Conservation (phyloP, 2,113 vertebrate genomes). For the Mixornis gularis region DNA sequence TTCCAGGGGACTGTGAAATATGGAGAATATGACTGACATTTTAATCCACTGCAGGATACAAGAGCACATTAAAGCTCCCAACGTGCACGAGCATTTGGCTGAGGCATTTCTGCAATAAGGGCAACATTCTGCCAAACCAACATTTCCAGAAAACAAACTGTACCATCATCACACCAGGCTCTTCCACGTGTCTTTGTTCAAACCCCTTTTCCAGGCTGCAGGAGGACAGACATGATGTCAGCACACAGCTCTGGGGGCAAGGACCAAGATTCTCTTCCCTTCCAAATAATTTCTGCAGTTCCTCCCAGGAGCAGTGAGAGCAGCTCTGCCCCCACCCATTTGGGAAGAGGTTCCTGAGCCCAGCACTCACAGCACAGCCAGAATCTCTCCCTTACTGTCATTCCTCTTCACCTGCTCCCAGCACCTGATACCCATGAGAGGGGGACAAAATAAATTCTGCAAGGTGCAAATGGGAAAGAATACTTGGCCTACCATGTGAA, state of each 20-base stretch:
- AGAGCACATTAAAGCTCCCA: constrained; percentile 19
- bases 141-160: not conserved
- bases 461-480: not conserved
- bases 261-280: not conserved
- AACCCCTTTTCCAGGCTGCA: not conserved
- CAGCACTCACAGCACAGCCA: not conserved
- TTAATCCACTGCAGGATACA: constrained; percentile 51
- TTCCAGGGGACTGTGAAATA: constrained; percentile 35
- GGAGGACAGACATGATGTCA: not conserved
- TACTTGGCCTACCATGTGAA: rapidly evolving
- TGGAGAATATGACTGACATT: constrained; percentile 44
- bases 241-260: not conserved
- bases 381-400: not conserved
- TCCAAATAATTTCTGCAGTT: not conserved
- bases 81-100: not conserved
- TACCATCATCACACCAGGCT: not conserved
- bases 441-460: not conserved
- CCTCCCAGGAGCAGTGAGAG: not conserved
- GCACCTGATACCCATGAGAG: not conserved
- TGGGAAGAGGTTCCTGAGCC: not conserved
- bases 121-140: not conserved
- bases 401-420: not conserved
- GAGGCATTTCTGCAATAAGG: not conserved
- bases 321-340: not conserved
- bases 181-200: not conserved